Evolutionary conservation across 2,888 invertebrate species (phyloP), one percentile per base, ranked within the genome.

Genomic region (Zhengitettix transpicula): DNA sequence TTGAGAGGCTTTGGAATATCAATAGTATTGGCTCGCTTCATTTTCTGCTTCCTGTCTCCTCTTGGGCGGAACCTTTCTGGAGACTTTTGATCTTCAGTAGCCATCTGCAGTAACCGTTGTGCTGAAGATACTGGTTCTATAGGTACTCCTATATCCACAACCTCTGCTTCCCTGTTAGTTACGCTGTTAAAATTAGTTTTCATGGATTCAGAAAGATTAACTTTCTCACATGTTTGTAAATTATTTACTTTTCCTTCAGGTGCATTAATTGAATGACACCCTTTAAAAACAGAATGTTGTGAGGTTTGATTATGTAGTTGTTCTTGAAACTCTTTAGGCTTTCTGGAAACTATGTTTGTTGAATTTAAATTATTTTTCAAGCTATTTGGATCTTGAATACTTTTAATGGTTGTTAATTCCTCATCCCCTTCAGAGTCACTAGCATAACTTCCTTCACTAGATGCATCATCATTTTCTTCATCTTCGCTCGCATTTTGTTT

Each of bases 1-100:
- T 68, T 81, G 73, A 78, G 65, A 0, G 83, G 81, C 67, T 87
- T 87, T 0, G 90, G 89, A 69, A 91, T 89, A 69, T 91, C 90
- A 64, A 91, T 89, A 1, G 92, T 92, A 67, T 92, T 92, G 7
- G 91, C 90, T 15, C 91, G 80, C 72, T 90, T 91, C 83, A 91
- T 87, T 67, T 85, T 82, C 40, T 83, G 76, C 69, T 87, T 88
- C 66, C 85, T 85, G 63, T 77, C 80, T 57, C 76, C 75, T 61
- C 79, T 70, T 65, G 55, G 12, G 12, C 58, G 61, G 44, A 57
- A 47, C 40, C 56, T 44, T 51, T 53, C 47, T 52, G 47, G 17
- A 42, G 57, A 62, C 54, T 65, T 65, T 9, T 59, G 60, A 41
- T 64, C 64, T 61, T 63, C 64, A 28, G 67, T 63, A 2, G 68